Evolutionary conservation across 2,113 vertebrate genomes (phyloP).

Genomic region (Ailuropoda melanoleuca): DNA sequence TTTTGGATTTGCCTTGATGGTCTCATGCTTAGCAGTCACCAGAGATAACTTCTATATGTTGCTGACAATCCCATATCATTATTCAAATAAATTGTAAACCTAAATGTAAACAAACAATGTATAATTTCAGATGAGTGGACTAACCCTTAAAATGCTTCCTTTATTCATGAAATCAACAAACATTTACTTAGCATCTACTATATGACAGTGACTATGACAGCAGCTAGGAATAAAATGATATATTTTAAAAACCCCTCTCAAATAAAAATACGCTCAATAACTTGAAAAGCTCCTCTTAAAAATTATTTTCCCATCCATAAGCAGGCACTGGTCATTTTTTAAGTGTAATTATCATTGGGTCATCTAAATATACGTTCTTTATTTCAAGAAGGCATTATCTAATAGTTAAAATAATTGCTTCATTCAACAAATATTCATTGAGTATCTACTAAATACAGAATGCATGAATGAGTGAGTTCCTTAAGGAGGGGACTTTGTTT

Average conservation of each 20-base stretch:
- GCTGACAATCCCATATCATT: neutral
- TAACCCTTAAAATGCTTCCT: neutral
- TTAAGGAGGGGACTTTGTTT: neutral
- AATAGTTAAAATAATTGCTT: neutral
- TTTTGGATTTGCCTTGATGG: neutral
- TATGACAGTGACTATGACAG: neutral
- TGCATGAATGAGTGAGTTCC: neutral
- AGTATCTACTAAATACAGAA: neutral
- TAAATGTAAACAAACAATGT: neutral
- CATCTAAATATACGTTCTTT: constrained; percentile 15
- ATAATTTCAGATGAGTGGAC: neutral
- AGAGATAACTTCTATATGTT: neutral
- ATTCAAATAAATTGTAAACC: neutral
- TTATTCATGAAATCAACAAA: neutral
- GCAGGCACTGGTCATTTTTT: neutral
- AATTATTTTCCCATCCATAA: neutral
- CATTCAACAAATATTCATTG: constrained; percentile 3
- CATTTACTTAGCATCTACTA: neutral
- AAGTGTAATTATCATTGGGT: neutral
- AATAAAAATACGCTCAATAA: neutral
- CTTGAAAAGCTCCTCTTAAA: neutral
- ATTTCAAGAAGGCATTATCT: neutral
- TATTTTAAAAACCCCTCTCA: neutral
- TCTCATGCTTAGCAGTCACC: neutral
- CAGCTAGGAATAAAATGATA: neutral